Conservation (phyloP, 2,797 vertebrate genomes). For the Chelon auratus region DNA sequence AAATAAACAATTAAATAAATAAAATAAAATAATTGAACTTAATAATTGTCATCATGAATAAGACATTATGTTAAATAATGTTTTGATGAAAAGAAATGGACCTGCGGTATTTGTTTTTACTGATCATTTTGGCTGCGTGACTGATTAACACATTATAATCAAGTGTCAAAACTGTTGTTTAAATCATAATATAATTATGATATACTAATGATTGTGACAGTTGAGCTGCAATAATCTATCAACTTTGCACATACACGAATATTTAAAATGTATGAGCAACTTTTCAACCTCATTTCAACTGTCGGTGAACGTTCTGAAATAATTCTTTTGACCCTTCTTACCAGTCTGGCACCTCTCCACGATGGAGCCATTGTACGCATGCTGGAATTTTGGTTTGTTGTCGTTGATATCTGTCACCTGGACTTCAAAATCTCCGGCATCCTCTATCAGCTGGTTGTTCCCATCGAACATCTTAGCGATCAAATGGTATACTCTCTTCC, state of each 20-base stretch:
- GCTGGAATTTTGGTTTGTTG: constrained; percentile 76
- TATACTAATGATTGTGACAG: constrained; percentile 45
- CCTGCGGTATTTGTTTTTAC: neutral
- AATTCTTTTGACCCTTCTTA: constrained; percentile 35
- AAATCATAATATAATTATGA: constrained; percentile 25
- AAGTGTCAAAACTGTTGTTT: constrained; percentile 28
- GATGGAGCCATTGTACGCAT: constrained; percentile 66
- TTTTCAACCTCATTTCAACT: too few relatives aligned
- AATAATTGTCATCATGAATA: neutral
- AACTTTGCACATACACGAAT: neutral
- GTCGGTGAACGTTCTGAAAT: neutral
- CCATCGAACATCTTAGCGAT: constrained; percentile 72
- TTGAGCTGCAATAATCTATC: constrained; percentile 13
- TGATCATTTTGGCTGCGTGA: neutral
- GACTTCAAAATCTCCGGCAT: constrained; percentile 68
- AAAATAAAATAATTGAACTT: too few relatives aligned
- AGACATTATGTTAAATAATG: neutral
- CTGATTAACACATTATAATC: constrained; percentile 25
- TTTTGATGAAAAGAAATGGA: too few relatives aligned
- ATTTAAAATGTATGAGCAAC: too few relatives aligned
- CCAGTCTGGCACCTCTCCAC: constrained; percentile 77
- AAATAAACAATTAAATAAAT: too few relatives aligned
- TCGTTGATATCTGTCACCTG: constrained; percentile 84
- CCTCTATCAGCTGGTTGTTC: constrained; percentile 60
- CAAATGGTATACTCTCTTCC: constrained; percentile 74